A percentile compares a stretch with the other conserved stretches of the same genome.
Conservation (phyloP, 2,113 vertebrate genomes). For the Gnathonemus echidnorhynchus region DNA sequence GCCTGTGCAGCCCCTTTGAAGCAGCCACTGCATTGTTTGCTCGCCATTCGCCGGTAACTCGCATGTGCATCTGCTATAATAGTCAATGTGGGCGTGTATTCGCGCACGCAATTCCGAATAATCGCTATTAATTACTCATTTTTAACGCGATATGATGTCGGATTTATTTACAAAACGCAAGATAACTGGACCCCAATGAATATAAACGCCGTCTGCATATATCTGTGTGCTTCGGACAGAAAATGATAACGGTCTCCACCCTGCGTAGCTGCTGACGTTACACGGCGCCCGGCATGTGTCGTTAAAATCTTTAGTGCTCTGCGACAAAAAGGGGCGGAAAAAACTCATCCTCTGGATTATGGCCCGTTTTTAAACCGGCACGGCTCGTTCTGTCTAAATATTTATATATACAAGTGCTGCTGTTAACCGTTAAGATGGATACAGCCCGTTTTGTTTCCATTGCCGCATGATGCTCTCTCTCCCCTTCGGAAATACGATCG, state of each 20-base stretch:
- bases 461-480: background rate
- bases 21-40: background rate
- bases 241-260: constrained; percentile 5
- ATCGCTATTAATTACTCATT: background rate
- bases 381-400: background rate
- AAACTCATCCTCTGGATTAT: background rate
- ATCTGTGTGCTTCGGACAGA: background rate
- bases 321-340: background rate
- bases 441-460: background rate
- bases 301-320: background rate
- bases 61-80: background rate
- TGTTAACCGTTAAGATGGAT: background rate
- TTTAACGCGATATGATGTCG: background rate
- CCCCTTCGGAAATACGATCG: background rate
- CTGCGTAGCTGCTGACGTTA: constrained; percentile 11
- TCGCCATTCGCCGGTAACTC: background rate
- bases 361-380: background rate
- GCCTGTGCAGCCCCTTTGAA: background rate
- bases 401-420: background rate
- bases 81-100: constrained; percentile 8
- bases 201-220: background rate
- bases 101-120: background rate
- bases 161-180: too few species aligned
- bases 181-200: background rate
- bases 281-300: background rate